Conservation (phyloP, 2,113 vertebrate species). For the Acrocephalus kingi region DNA sequence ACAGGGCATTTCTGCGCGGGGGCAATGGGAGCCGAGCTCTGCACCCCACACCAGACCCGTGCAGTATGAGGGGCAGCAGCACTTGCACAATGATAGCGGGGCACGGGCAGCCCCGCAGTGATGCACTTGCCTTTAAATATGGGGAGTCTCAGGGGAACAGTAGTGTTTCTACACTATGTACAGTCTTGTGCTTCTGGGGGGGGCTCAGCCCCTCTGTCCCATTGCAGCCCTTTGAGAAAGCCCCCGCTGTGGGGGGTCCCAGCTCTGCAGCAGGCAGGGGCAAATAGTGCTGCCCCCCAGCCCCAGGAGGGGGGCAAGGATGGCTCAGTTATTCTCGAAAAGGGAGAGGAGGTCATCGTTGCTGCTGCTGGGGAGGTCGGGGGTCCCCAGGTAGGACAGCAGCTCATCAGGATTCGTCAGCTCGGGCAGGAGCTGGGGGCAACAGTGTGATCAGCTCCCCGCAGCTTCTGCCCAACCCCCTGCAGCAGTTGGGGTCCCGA, state of each 20-base stretch:
- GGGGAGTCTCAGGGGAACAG: neutral
- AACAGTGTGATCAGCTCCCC: neutral
- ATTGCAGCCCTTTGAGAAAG: neutral
- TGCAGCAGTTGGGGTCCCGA: neutral
- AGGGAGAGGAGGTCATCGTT: constrained; percentile 93
- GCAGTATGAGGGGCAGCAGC: constrained; percentile 1
- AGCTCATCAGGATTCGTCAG: constrained; percentile 94
- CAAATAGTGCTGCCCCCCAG: neutral
- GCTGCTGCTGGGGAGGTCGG: constrained; percentile 91
- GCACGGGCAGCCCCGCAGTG: neutral
- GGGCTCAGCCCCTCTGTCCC: neutral
- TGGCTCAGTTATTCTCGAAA: constrained; percentile 92
- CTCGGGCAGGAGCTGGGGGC: constrained; percentile 89
- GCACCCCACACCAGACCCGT: neutral
- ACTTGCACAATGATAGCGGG: constrained; percentile 11
- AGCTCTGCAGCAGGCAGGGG: neutral
- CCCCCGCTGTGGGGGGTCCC: neutral
- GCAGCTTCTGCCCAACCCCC: neutral
- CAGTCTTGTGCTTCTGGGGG: constrained; percentile 69
- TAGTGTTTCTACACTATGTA: constrained; percentile 67
- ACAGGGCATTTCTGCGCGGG: neutral
- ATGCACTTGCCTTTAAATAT: constrained; percentile 45
- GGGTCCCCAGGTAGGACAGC: constrained; percentile 92
- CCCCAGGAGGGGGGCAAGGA: neutral
- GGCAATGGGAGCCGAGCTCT: neutral